Base-by-base conservation (phyloP, 35 echinoderm and acorn worm species). In the Apostichopus japonicus region DNA sequence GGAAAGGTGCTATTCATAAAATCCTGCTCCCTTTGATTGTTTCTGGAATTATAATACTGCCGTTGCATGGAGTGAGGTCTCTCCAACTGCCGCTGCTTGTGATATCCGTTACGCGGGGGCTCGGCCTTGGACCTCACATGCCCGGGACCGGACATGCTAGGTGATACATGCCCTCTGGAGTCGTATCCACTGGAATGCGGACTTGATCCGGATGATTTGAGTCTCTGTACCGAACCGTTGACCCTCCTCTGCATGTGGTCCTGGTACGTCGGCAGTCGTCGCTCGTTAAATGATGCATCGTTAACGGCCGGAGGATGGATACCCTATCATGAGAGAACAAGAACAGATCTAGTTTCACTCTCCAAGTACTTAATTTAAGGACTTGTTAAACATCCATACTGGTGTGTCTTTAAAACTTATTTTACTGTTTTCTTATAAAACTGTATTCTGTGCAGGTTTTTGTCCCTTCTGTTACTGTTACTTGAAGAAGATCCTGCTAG, bases 231-330 rank as follows among this genome's bases (percentile, higher is more conserved):
- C 4, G 87, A 84, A 6, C 77, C 93, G 88, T 56, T 95, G 87
- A 79, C 9, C 24, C 58, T 91, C 55, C 54, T 91, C 65, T 94
- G 94, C 55, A 99, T 96, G 89, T 99, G 97, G 27, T 99, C 97
- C 19, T 93, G 72, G 80, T 96, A 96, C 10, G 87, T 82, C n/a
- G 95, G 97, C 7, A 95, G 92, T n/a, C 79, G 71, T 55, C 86
- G 73, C 61, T 72, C 86, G 15, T 89, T 67, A 21, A 23, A 72
- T 10, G 23, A 67, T 6, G 71, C n/a, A n/a, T 19, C 17, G 7
- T 75, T 23, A 21, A 6, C 71, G n/a, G 71, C 6, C 0, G 22
- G 71, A 19, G 71, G 17, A 19, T 7, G 14, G 15, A 75, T 23
- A 75, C 71, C 71, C 71, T 75, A 23, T 75, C 21, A 44, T 44